phyloP scores from a whole-genome alignment of 1,140 invertebrate species.

The Semibalanus balanoides region DNA sequence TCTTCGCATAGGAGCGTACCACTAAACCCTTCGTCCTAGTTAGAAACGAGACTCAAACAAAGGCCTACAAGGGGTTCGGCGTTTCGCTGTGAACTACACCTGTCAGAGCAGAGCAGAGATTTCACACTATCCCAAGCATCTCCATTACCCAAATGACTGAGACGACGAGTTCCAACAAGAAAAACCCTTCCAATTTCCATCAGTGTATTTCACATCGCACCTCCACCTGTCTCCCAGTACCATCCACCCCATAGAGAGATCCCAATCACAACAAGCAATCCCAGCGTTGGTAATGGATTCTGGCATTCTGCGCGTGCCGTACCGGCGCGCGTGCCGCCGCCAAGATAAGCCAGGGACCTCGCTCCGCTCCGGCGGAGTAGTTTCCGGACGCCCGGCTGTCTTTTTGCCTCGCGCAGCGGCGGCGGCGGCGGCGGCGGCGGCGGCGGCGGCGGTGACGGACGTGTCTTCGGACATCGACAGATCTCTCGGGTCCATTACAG shows the following conservation, averaged over 20 bases:
- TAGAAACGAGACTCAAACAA: no score
- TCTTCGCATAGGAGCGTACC: no score
- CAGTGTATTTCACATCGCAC: neutral
- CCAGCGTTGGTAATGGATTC: neutral
- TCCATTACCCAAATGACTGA: no score
- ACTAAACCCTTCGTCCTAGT: no score
- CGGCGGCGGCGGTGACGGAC: no score
- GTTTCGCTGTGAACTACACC: no score
- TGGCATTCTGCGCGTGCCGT: neutral
- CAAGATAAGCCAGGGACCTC: neutral
- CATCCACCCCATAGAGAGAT: neutral
- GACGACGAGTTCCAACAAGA: no score
- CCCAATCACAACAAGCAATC: neutral
- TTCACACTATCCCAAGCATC: no score
- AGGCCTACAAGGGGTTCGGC: no score
- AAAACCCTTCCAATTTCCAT: neutral
- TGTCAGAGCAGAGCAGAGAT: no score
- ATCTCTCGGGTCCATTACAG: neutral
- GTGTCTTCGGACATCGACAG: neutral
- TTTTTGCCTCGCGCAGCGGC: neutral
- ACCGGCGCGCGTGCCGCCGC: neutral
- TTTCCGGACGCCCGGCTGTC: neutral
- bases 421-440: no score
- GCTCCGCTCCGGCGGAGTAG: neutral
- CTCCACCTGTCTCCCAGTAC: neutral